These are phyloP conservation scores for Pithys albifrons DNA, from an alignment of 2,113 vertebrate species.

Conservation along the genomic window DNA sequence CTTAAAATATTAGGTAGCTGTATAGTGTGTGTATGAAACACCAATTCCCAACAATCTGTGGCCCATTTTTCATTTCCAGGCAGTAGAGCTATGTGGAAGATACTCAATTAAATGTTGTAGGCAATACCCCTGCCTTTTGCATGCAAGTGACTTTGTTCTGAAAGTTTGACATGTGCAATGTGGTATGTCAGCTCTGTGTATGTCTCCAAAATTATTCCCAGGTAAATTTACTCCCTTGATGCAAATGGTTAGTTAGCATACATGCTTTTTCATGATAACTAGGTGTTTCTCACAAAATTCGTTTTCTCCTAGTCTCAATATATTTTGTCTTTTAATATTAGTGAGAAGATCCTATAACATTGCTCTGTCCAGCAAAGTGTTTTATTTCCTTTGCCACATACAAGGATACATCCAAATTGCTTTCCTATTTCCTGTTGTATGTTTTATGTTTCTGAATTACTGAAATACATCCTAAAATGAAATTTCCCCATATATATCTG, in stretches of 20 bases:
- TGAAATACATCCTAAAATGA: neutral
- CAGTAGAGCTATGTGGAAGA: neutral
- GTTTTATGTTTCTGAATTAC: neutral
- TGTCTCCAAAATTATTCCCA: constrained; percentile 34
- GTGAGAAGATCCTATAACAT: neutral
- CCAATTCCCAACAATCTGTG: neutral
- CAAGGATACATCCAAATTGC: neutral
- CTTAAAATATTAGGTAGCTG: neutral
- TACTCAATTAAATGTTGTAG: neutral
- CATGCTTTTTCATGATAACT: constrained; percentile 22
- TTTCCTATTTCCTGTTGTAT: neutral
- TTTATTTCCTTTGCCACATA: neutral
- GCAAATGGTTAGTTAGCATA: constrained; percentile 42
- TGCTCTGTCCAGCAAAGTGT: neutral
- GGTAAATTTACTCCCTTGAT: constrained; percentile 27
- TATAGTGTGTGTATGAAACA: neutral
- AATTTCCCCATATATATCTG: neutral
- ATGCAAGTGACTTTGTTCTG: neutral
- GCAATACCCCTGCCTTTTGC: neutral
- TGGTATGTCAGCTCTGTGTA: constrained; percentile 11
- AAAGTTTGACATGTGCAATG: neutral
- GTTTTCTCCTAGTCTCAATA: neutral
- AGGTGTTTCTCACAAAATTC: neutral
- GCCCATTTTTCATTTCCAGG: neutral
- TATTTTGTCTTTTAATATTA: neutral